Conservation (phyloP, 2,797 vertebrate genomes). For the Lepidocolaptes lacrymiger region DNA sequence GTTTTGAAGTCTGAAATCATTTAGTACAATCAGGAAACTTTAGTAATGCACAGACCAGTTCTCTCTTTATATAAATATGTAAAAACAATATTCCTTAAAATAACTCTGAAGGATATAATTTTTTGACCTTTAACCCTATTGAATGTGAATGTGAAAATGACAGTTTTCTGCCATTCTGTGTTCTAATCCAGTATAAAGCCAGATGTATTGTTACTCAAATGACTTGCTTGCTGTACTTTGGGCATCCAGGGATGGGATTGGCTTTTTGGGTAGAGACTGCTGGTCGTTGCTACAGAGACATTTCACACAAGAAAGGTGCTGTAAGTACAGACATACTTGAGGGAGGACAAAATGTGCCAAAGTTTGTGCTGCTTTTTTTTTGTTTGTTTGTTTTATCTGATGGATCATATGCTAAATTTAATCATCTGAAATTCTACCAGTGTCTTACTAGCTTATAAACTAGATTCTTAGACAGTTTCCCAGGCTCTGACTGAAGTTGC, state of each 20-base stretch:
- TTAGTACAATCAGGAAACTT: not conserved
- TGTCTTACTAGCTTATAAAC: not conserved
- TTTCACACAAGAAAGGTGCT: not conserved
- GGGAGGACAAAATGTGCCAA: not conserved
- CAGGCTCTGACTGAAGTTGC: not conserved
- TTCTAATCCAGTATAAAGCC: not conserved
- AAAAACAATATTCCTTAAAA: not conserved
- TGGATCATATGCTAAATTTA: not conserved
- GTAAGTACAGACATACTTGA: not conserved
- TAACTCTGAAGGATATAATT: not conserved
- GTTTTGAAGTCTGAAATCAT: not conserved
- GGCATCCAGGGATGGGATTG: not conserved
- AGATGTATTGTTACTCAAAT: not conserved
- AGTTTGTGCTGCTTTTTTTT: not conserved
- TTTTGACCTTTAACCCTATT: not conserved
- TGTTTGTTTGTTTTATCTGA: not conserved
- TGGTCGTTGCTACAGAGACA: not conserved
- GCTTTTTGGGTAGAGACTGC: not conserved
- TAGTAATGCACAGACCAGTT: not conserved
- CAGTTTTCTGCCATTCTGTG: not conserved
- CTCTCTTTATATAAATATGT: not conserved
- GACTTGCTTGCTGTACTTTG: not conserved
- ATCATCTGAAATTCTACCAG: not conserved
- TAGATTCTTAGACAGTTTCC: not conserved
- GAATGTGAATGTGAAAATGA: not conserved